phyloP scores from a whole-genome alignment of 2,797 vertebrate species.

The Hypotaenidia philippensis region DNA sequence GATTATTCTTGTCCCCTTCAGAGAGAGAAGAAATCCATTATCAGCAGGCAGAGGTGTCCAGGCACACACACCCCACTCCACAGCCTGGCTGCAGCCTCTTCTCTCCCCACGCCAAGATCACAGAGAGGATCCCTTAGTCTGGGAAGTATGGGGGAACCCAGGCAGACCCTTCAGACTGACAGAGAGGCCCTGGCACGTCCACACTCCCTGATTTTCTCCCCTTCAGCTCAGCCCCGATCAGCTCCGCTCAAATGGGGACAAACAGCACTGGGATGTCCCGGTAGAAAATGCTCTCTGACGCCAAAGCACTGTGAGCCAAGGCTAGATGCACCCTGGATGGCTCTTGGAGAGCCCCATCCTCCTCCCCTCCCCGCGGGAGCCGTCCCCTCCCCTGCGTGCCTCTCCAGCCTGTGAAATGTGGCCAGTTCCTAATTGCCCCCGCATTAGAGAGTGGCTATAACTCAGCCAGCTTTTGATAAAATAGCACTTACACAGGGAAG shows the following conservation, averaged over 20 bases:
- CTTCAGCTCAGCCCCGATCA: neutral
- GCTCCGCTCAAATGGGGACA: rapidly evolving
- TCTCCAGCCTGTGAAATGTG: conserved; percentile 44
- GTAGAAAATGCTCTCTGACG: neutral
- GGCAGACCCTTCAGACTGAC: neutral
- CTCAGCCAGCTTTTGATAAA: conserved; percentile 74
- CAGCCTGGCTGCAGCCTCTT: neutral
- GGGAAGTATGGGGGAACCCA: neutral
- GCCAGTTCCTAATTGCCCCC: conserved; percentile 57
- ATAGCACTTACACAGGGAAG: conserved; percentile 64
- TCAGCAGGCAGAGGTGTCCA: neutral
- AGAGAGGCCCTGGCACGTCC: neutral
- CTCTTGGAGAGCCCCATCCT: neutral
- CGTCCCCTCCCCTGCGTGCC: neutral
- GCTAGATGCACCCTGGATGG: neutral
- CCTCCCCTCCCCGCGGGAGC: neutral
- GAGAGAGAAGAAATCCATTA: conserved; percentile 43
- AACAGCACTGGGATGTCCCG: neutral
- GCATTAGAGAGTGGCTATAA: conserved; percentile 67
- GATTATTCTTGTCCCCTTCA: conserved; percentile 43
- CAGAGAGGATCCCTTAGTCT: neutral
- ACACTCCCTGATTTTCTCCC: neutral
- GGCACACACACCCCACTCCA: neutral
- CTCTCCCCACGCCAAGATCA: neutral
- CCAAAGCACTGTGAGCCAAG: neutral